Evolutionary conservation across 37 sponge, comb jelly and placozoan species (phyloP), one percentile per base, ranked within the genome.

Genomic region (Petrosia ficiformis): DNA sequence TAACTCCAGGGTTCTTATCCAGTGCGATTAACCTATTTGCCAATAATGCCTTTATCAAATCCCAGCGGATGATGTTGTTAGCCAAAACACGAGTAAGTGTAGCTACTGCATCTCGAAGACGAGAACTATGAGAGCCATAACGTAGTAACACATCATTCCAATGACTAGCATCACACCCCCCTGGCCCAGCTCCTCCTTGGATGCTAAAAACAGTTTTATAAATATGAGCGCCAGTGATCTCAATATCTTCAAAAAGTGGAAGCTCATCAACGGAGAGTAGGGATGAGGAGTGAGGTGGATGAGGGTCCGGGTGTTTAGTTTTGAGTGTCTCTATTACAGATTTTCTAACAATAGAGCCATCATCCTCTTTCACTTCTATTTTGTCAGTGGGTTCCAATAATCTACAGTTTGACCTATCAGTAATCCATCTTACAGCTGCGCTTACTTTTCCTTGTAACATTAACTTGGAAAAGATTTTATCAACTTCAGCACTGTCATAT

Each of bases 191-290:
- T 60, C 63, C 31, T 31, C 3, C 61, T 31, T 28, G 61, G 30
- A 59, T 59, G 28, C 21, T 22, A 19, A 22, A 30, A 30, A 30
- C 30, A 30, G 28, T 60, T 32, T 60, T 29, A 32, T 60, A 29
- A 60, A 60, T 60, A 60, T 60, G 63, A 31, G 63, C 28, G n/a
- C n/a, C 5, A n/a, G n/a, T n/a, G n/a, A n/a, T n/a, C n/a, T n/a
- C n/a, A n/a, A n/a, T n/a, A n/a, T n/a, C n/a, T n/a, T 29, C 31
- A 60, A 60, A 31, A 4, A 5, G 63, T 60, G 63, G 6, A 4
- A 31, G 31, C 30, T 59, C 57, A 24, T 24, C 57, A 54, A 16
- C 16, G 16, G 16, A 16, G 21, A 54, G 57, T 29, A 59, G 42
- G 44, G 44, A 41, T 48, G 30, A 70, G 71, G 4, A 41, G 44